Conservation (phyloP, 2,888 invertebrate species). For the Ophraella communa region DNA sequence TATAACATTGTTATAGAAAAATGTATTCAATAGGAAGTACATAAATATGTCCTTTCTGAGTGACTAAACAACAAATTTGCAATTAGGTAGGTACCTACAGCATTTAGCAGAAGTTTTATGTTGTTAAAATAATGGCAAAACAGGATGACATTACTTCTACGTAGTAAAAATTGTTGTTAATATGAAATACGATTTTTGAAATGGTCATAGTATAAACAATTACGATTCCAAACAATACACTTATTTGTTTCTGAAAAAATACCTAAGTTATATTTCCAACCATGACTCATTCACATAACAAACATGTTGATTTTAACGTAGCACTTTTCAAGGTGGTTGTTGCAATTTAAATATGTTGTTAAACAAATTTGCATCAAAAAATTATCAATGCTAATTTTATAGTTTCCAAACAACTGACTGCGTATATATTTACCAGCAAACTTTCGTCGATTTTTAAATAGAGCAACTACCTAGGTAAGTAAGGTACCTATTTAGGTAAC, state of each 20-base stretch:
- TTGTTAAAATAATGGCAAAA: neutral
- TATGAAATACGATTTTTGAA: neutral
- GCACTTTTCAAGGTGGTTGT: neutral
- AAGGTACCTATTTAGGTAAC: too few species aligned
- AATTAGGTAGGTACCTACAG: too few species aligned
- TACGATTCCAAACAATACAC: conserved; percentile 4
- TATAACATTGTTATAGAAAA: too few species aligned
- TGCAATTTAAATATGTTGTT: neutral
- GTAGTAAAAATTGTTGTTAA: neutral
- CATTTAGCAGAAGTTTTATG: too few species aligned
- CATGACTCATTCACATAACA: conserved; percentile 13
- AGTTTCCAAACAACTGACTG: neutral
- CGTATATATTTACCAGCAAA: too few species aligned
- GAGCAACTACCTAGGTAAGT: neutral
- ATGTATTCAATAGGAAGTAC: too few species aligned
- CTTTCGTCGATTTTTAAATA: neutral
- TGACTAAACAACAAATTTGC: too few species aligned
- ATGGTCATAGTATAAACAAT: neutral
- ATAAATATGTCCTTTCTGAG: too few species aligned
- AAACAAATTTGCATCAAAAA: neutral
- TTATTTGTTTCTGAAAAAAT: conserved; percentile 9
- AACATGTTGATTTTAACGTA: neutral
- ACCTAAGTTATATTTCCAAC: conserved; percentile 5
- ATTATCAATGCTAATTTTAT: neutral
- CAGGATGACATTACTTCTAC: neutral